Conservation (phyloP, 2,888 invertebrate species). For the Digitonthophagus gazella region DNA sequence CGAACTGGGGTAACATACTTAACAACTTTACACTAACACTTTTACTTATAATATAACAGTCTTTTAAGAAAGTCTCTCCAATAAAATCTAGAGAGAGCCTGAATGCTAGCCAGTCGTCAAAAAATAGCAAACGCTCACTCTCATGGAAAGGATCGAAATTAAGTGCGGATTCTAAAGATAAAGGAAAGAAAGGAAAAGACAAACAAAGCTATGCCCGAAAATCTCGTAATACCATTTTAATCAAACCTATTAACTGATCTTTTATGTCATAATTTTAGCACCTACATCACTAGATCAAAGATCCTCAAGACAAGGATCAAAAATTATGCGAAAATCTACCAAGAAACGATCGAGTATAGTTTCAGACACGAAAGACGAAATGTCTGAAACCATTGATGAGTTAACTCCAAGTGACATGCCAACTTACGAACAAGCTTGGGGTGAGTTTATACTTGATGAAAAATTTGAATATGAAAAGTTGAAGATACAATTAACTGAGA, state of each 20-base stretch:
- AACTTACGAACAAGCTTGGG: slow-evolving; percentile 36
- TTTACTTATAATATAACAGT: slow-evolving; percentile 2
- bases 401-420: slow-evolving; percentile 32
- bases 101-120: slow-evolving; percentile 18
- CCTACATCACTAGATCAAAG: slow-evolving; percentile 14
- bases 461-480: slow-evolving; percentile 30
- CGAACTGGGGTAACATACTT: background rate
- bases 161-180: background rate
- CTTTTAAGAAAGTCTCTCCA: background rate
- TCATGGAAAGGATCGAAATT: slow-evolving; percentile 6
- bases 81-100: slow-evolving; percentile 18
- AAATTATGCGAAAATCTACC: slow-evolving; percentile 23
- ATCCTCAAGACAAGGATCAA: slow-evolving; percentile 25
- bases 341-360: slow-evolving; percentile 26
- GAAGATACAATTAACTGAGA: slow-evolving; percentile 27
- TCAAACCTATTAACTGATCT: no score
- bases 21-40: no score
- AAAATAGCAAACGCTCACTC: slow-evolving; percentile 16
- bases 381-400: slow-evolving; percentile 16
- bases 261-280: no score
- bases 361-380: slow-evolving; percentile 21
- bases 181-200: background rate
- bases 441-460: slow-evolving; percentile 30
- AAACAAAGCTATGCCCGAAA: background rate
- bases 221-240: background rate